Conservation (phyloP, 92 coral and sea anemone species). For the Hydrozoanthus gracilis region DNA sequence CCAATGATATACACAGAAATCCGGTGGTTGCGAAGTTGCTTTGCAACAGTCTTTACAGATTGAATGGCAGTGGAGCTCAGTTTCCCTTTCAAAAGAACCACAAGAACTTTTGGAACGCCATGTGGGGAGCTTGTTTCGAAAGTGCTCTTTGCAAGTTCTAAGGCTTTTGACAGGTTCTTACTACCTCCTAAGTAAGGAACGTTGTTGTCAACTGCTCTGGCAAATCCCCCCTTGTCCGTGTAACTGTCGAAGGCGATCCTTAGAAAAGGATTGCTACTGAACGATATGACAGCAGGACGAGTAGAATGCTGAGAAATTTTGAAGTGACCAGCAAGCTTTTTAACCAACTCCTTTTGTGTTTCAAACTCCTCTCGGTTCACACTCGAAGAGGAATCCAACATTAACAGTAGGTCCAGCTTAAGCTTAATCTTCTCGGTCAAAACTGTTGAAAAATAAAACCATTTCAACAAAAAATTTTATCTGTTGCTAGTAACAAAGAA, state of each 20-base stretch:
- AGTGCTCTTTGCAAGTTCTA: slow-evolving; percentile 72
- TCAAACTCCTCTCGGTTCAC: slow-evolving; percentile 65
- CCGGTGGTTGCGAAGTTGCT: slow-evolving; percentile 67
- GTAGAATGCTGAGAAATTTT: slow-evolving; percentile 73
- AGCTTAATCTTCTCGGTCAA: slow-evolving; percentile 57
- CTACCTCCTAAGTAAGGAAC: slow-evolving; percentile 72
- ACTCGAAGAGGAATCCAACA: slow-evolving; percentile 85
- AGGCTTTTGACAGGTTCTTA: slow-evolving; percentile 68
- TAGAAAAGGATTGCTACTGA: slow-evolving; percentile 71
- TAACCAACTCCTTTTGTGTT: slow-evolving; percentile 68
- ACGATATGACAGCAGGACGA: slow-evolving; percentile 75
- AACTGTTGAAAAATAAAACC: background rate
- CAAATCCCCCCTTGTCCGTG: slow-evolving; percentile 58
- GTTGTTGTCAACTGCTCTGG: slow-evolving; percentile 60
- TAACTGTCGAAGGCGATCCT: slow-evolving; percentile 64
- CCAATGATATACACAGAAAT: slow-evolving; percentile 76
- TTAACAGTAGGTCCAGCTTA: slow-evolving; percentile 78
- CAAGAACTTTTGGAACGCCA: background rate
- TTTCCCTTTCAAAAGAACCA: slow-evolving; percentile 3
- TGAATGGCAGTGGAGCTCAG: background rate
- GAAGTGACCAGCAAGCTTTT: slow-evolving; percentile 58
- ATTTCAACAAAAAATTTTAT: background rate
- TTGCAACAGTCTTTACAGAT: slow-evolving; percentile 47
- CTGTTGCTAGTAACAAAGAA: too few species aligned
- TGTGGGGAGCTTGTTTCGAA: slow-evolving; percentile 61